These are phyloP conservation scores for Cephus spinipes DNA, from an alignment of 2,888 invertebrate species.

Conservation along the genomic window DNA sequence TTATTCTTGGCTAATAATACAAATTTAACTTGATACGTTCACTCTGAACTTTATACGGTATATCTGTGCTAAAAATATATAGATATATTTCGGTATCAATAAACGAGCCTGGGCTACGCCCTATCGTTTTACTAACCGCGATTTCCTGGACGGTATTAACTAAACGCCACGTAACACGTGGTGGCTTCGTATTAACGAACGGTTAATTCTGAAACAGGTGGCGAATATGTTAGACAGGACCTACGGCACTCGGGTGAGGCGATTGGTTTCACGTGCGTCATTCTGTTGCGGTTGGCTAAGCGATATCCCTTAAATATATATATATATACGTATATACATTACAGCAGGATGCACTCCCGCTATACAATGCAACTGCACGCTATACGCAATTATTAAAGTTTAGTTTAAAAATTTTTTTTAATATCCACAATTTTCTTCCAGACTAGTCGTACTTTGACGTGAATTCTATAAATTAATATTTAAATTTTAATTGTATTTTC, in stretches of 20 bases:
- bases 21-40: background rate
- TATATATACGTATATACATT: background rate
- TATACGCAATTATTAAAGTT: background rate
- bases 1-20: background rate
- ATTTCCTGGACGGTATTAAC: conserved; percentile 2
- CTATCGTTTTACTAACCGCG: conserved; percentile 1
- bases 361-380: background rate
- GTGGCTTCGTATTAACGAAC: background rate
- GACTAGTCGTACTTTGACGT: background rate
- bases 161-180: background rate
- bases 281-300: conserved; percentile 4
- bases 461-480: background rate
- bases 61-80: background rate
- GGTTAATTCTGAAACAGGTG: conserved; percentile 4
- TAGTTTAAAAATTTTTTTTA: background rate
- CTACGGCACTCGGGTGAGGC: background rate
- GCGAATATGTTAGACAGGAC: conserved; percentile 6
- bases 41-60: background rate
- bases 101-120: background rate
- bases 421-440: background rate
- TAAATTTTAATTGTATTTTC: background rate
- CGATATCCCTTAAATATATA: background rate
- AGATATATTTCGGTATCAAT: background rate
- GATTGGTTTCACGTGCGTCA: conserved; percentile 9
- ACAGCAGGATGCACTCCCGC: background rate